Percentiles rank a stretch among this genome's conserved stretches.
Conservation (phyloP, 2,113 vertebrate genomes). For the Paedocypris sp. region DNA sequence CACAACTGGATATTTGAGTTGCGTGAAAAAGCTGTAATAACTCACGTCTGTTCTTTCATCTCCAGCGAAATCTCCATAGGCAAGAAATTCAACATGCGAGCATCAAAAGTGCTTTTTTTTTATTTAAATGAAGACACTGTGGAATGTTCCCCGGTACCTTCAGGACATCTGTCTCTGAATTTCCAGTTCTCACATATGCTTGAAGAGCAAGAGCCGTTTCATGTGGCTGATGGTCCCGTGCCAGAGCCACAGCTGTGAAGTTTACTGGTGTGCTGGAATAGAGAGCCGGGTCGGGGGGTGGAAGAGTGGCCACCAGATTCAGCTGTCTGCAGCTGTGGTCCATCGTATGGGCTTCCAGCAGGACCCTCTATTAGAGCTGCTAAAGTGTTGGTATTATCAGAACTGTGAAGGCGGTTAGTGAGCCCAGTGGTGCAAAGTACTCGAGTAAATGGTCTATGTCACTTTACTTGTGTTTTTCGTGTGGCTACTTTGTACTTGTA, state of each 20-base stretch:
- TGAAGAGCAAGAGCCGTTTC: slow-evolving; percentile 33
- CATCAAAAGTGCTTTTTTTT: slow-evolving; percentile 19
- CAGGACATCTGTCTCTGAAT: slow-evolving; percentile 10
- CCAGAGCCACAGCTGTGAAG: slow-evolving; percentile 56
- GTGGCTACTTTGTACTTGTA: too few species aligned
- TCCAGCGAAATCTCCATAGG: background rate
- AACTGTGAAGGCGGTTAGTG: slow-evolving; percentile 42
- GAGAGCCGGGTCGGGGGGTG: slow-evolving; percentile 18
- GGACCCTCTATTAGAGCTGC: slow-evolving; percentile 43
- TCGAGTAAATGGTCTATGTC: too few species aligned
- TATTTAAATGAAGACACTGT: slow-evolving; percentile 12
- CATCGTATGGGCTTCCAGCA: slow-evolving; percentile 39
- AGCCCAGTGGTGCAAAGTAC: too few species aligned
- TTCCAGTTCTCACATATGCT: slow-evolving; percentile 13
- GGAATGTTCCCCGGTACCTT: slow-evolving; percentile 14
- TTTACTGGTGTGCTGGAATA: slow-evolving; percentile 53
- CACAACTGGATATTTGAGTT: background rate
- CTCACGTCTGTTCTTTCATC: background rate
- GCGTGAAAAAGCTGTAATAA: background rate
- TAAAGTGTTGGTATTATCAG: slow-evolving; percentile 43
- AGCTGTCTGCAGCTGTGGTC: slow-evolving; percentile 63
- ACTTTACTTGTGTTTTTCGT: too few species aligned
- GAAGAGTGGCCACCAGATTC: slow-evolving; percentile 38
- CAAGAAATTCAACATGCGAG: background rate
- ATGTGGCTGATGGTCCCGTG: slow-evolving; percentile 38